Conservation (phyloP, 2,888 invertebrate genomes). For the Allophyes oxyacanthae region DNA sequence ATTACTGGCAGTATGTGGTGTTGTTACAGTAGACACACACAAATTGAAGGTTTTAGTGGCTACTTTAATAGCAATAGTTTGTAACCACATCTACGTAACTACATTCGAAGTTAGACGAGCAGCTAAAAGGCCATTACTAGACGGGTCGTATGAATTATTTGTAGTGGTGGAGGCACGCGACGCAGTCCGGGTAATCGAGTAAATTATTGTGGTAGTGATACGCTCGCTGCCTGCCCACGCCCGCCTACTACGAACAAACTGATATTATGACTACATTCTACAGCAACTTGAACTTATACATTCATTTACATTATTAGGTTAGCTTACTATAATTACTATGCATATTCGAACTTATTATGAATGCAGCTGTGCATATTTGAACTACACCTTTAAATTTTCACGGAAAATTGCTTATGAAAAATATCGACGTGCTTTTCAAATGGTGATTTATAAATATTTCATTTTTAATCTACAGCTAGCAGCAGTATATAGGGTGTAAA, state of each 20-base stretch:
- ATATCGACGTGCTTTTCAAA: no score
- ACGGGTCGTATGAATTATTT: constrained; percentile 86
- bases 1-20: constrained; percentile 39
- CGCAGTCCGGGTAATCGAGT: constrained; percentile 69
- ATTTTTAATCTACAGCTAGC: no score
- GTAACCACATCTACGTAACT: constrained; percentile 76
- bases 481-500: no score
- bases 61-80: constrained; percentile 77
- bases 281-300: constrained; percentile 43
- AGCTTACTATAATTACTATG: not conserved
- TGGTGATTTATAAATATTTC: no score
- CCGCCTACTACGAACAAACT: constrained; percentile 31
- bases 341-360: not conserved
- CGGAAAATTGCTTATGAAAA: no score
- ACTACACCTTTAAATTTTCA: not conserved
- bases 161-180: constrained; percentile 78
- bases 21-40: constrained; percentile 39
- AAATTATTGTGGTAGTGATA: constrained; percentile 75
- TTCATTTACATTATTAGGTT: constrained; percentile 13
- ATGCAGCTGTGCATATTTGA: not conserved
- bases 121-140: constrained; percentile 87
- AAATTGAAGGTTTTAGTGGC: constrained; percentile 76
- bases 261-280: constrained; percentile 40
- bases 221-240: constrained; percentile 43
- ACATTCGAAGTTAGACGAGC: constrained; percentile 83